phyloP scores from a whole-genome alignment of 2,113 vertebrate species.

The Crotalus tigris region DNA sequence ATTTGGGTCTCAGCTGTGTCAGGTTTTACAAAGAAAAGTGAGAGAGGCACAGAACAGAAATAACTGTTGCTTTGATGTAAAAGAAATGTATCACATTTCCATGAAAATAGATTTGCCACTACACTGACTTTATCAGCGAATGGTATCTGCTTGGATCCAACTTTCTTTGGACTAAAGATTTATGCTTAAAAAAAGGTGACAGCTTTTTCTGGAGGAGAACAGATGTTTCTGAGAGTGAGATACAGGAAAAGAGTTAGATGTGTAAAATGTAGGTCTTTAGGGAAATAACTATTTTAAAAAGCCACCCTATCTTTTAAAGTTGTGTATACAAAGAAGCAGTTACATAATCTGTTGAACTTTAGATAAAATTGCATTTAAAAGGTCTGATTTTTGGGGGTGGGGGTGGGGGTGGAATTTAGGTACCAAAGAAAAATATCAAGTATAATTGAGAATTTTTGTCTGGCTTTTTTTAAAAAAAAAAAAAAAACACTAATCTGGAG shows the following conservation, averaged over 20 bases:
- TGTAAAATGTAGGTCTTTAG: background rate
- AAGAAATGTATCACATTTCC: background rate
- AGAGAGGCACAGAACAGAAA: background rate
- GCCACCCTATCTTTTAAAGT: background rate
- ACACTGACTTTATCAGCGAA: background rate
- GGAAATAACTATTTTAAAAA: background rate
- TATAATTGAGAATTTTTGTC: background rate
- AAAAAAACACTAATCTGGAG: background rate
- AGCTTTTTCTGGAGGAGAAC: background rate
- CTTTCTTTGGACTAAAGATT: background rate
- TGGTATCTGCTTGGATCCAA: background rate
- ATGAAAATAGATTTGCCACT: background rate
- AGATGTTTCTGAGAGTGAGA: background rate
- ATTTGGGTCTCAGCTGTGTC: background rate
- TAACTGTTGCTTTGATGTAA: background rate
- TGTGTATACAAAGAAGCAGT: background rate
- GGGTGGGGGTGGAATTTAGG: background rate
- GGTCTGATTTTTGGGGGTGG: fast-evolving
- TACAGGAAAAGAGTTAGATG: background rate
- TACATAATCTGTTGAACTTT: background rate
- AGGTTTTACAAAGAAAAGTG: background rate
- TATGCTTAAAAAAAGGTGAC: background rate
- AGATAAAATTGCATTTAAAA: background rate
- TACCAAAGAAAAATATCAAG: background rate
- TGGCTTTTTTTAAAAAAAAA: background rate